Percentiles rank a stretch among this genome's conserved stretches.
Evolutionary conservation across 2,888 invertebrate species (phyloP).

Genomic region (Sisyra terminalis): DNA sequence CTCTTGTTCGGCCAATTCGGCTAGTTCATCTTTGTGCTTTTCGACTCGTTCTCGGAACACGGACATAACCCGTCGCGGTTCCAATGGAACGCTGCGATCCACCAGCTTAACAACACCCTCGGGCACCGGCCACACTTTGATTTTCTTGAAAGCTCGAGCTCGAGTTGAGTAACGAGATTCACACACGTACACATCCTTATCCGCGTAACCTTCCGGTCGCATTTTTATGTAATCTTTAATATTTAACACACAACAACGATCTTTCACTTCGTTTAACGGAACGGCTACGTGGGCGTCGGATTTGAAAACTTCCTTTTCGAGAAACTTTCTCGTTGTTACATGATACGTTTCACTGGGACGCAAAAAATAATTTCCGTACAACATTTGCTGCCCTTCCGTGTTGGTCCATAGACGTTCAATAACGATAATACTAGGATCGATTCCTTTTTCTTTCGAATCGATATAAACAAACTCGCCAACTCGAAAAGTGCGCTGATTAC

Average conservation of each 20-base stretch:
- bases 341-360: constrained; percentile 95
- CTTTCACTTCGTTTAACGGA: constrained; percentile 69
- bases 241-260: constrained; percentile 84
- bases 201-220: constrained; percentile 68
- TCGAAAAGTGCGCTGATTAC: constrained; percentile 58
- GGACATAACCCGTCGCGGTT: constrained; percentile 77
- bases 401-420: constrained; percentile 85
- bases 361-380: constrained; percentile 82
- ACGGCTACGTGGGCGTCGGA: constrained; percentile 77
- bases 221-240: constrained; percentile 88
- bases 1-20: constrained; percentile 67
- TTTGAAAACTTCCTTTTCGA: constrained; percentile 93
- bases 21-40: constrained; percentile 78
- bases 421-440: constrained; percentile 65
- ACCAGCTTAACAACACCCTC: constrained; percentile 45
- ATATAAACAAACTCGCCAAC: constrained; percentile 90
- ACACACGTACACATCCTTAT: constrained; percentile 92
- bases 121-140: constrained; percentile 60
- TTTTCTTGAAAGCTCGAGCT: constrained; percentile 81
- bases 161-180: constrained; percentile 86
- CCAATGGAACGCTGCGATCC: constrained; percentile 54
- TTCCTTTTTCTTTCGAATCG: constrained; percentile 42
- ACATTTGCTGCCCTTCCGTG: constrained; percentile 64
- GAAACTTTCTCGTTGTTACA: constrained; percentile 83
- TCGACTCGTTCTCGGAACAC: constrained; percentile 84